Evolutionary conservation across 1,140 invertebrate species (phyloP).

Genomic region (Neodiprion fabricii): DNA sequence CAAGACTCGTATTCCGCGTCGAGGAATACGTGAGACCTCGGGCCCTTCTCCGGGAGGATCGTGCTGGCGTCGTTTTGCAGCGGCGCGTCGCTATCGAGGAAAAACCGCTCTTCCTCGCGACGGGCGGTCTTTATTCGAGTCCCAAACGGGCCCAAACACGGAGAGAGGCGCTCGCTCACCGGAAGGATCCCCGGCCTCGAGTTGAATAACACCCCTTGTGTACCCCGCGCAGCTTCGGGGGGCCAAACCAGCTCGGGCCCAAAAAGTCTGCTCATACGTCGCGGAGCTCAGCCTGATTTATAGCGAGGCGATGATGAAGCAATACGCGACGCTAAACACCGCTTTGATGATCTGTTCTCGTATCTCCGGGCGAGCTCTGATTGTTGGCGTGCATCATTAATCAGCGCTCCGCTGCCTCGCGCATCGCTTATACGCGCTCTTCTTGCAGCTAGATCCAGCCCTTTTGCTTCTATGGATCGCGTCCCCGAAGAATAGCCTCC

Average conservation of each 20-base stretch:
- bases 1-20: too few relatives aligned
- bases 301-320: slow-evolving; percentile 48
- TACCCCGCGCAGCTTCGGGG: background rate
- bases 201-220: background rate
- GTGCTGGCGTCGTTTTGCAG: slow-evolving; percentile 6
- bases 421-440: background rate
- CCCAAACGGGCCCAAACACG: background rate
- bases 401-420: slow-evolving; percentile 31
- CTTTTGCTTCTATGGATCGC: too few relatives aligned
- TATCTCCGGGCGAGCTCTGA: slow-evolving; percentile 35
- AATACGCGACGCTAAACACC: slow-evolving; percentile 46
- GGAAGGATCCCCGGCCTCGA: background rate
- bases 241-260: background rate
- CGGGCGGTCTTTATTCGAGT: background rate
- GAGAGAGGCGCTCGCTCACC: background rate
- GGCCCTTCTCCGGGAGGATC: background rate
- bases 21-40: too few relatives aligned
- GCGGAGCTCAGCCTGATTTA: slow-evolving; percentile 43
- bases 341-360: slow-evolving; percentile 41
- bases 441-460: too few relatives aligned
- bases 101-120: background rate
- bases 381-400: slow-evolving; percentile 44
- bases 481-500: background rate
- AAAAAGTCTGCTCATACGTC: background rate
- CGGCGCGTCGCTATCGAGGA: slow-evolving; percentile 18